phyloP scores from a whole-genome alignment of 2,888 invertebrate genomes.

The Cataglyphis rosenhaueri region DNA sequence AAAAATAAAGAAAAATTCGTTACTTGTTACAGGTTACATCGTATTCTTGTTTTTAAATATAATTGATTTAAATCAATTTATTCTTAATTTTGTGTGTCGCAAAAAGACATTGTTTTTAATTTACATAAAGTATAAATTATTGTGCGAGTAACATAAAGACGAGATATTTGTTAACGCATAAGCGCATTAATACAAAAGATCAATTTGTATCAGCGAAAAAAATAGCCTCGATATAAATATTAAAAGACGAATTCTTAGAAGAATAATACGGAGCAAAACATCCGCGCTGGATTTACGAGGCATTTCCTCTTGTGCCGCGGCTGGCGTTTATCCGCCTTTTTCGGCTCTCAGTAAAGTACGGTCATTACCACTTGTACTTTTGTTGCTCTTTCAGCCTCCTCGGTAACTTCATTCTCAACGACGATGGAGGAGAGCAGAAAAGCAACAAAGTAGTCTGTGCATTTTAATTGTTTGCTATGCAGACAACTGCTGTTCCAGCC shows the following conservation, averaged over 20 bases:
- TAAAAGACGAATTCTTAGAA: slow-evolving; percentile 45
- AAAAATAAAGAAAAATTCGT: not conserved
- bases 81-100: not conserved
- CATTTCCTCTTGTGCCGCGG: slow-evolving; percentile 40
- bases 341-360: slow-evolving; percentile 57
- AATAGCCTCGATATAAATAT: slow-evolving; percentile 10
- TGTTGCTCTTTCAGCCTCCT: slow-evolving; percentile 51
- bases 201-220: not conserved
- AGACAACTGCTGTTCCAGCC: slow-evolving; percentile 58
- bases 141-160: not conserved
- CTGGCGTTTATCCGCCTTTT: slow-evolving; percentile 44
- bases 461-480: slow-evolving; percentile 75
- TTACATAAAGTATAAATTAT: not conserved
- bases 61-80: not conserved
- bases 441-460: slow-evolving; percentile 34
- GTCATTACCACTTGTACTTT: slow-evolving; percentile 67
- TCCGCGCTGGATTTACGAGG: slow-evolving; percentile 61
- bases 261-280: slow-evolving; percentile 50
- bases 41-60: not conserved
- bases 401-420: slow-evolving; percentile 66
- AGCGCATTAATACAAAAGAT: not conserved
- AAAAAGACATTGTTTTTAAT: not conserved
- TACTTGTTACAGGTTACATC: not conserved
- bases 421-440: slow-evolving; percentile 22
- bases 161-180: not conserved